phyloP scores from a whole-genome alignment of 2,797 vertebrate species.

The Zalophus californianus region DNA sequence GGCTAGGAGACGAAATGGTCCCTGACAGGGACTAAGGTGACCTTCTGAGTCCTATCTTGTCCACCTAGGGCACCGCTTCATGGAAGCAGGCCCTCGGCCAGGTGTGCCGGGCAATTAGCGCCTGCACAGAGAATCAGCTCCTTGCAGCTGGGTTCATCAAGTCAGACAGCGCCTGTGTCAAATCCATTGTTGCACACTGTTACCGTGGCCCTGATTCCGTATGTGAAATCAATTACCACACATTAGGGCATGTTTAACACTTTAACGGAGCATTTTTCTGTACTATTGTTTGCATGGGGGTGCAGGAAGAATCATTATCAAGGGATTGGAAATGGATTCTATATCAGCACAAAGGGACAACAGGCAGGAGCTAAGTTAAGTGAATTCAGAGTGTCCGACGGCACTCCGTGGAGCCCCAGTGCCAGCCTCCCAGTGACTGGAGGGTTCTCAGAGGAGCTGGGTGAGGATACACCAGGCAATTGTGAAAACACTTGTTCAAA shows the following conservation, averaged over 20 bases:
- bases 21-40: neutral
- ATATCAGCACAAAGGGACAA: neutral
- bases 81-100: neutral
- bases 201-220: slow-evolving; percentile 82
- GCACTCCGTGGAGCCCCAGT: accelerated
- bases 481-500: neutral
- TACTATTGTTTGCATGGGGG: slow-evolving; percentile 72
- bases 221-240: slow-evolving; percentile 85
- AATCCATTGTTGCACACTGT: slow-evolving; percentile 81
- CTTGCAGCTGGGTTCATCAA: slow-evolving; percentile 78
- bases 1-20: neutral
- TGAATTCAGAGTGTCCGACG: neutral
- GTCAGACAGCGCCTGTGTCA: slow-evolving; percentile 82
- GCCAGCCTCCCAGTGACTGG: neutral
- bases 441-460: neutral
- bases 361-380: neutral
- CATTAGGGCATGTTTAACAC: slow-evolving; percentile 85
- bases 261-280: slow-evolving; percentile 74
- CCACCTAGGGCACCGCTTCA: neutral
- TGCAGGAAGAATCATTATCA: slow-evolving; percentile 76
- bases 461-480: neutral
- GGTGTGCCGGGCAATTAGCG: neutral
- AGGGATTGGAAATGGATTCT: slow-evolving; percentile 69
- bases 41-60: neutral
- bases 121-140: slow-evolving; percentile 46